Evolutionary conservation across 1,140 invertebrate genomes (phyloP), one percentile per base, ranked within the genome.

Genomic region (Philotrypesis tridentata): DNA sequence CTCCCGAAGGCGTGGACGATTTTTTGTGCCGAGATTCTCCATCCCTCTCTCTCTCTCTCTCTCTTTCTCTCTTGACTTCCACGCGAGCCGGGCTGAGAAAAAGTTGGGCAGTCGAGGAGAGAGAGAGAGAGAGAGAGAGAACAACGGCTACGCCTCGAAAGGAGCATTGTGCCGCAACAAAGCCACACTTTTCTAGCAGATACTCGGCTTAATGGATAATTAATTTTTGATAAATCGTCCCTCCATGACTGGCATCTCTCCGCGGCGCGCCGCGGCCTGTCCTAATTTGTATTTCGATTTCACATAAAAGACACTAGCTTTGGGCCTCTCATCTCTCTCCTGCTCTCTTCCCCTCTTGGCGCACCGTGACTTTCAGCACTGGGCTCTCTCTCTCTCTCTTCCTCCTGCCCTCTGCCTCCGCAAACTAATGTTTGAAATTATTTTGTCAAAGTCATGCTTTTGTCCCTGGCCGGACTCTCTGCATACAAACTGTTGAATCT

Each of bases 161-260:
- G 82, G 85, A 80, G 84, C 85, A 89, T 89, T 90, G 87, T 85
- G 83, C 84, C 84, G 76, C 86, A 87, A 89, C 89, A 90, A 89
- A 90, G 88, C 89, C 87, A 89, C 87, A 87, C 85, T 90, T 90
- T 90, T 89, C 89, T 90, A 88, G 86, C 85, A 85, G 84, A 88
- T 89, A 86, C 86, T 81, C 72, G 81, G 80, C 85, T 87, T 89
- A 90, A 90, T 89, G 88, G 89, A 90, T 90, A 90, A 90, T 90
- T 90, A 90, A 90, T 90, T 89, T 89, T 90, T 89, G 89, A 90
- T 90, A 89, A 90, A 90, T 90, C 86, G 87, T 87, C 76, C 82
- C 83, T 81, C 80, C 86, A 84, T 90, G 89, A 90, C 88, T 88
- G 84, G 88, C 87, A 84, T 84, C 84, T 84, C 84, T 84, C 87